Conservation (phyloP, 2,797 vertebrate species). For the Sternotherus odoratus region DNA sequence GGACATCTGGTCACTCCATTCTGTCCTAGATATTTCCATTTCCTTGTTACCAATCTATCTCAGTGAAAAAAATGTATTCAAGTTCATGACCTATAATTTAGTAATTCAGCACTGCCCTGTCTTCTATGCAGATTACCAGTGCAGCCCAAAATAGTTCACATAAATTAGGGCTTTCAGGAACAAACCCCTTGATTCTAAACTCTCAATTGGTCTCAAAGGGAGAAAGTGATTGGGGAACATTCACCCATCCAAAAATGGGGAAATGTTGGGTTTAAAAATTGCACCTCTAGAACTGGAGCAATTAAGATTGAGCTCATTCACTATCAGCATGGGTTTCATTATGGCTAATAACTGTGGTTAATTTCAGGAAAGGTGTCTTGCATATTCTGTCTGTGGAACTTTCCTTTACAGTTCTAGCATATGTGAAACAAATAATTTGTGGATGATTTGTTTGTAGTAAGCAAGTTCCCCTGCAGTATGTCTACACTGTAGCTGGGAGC, state of each 20-base stretch:
- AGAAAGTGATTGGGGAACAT: not conserved
- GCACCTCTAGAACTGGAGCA: not conserved
- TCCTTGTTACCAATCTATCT: not conserved
- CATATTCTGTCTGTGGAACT: not conserved
- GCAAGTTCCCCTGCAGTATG: not conserved
- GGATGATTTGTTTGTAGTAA: not conserved
- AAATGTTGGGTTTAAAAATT: not conserved
- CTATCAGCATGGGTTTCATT: not conserved
- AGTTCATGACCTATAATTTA: not conserved
- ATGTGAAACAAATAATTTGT: not conserved
- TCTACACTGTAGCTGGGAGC: not conserved
- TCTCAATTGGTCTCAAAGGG: too few relatives aligned
- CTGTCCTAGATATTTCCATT: not conserved
- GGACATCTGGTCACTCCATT: not conserved
- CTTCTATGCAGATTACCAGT: not conserved
- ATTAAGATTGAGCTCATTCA: not conserved
- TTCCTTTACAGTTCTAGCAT: not conserved
- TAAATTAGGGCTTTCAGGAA: not conserved
- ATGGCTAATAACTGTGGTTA: not conserved
- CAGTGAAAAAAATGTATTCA: not conserved
- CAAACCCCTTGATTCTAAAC: not conserved
- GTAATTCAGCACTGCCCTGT: not conserved
- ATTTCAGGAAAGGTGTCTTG: not conserved
- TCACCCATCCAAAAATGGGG: not conserved
- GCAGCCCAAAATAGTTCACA: not conserved